Percentiles rank a stretch among this genome's conserved stretches.
These are phyloP conservation scores for Pogonophryne albipinna DNA, from an alignment of 2,797 vertebrate genomes.

Conservation along the genomic window DNA sequence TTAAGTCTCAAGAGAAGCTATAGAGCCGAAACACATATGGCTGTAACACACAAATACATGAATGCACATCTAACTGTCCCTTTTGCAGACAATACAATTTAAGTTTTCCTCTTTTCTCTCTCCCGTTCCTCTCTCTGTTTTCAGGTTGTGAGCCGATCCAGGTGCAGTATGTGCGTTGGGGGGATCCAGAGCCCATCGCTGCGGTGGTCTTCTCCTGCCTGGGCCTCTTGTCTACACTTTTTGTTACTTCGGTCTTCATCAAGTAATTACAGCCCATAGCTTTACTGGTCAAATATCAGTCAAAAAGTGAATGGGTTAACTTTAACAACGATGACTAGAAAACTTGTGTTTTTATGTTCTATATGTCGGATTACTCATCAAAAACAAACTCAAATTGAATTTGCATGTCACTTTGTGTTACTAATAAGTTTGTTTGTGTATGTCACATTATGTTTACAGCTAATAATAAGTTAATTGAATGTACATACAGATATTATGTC, in stretches of 20 bases:
- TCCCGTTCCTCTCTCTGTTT: background rate
- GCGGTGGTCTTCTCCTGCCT: slow-evolving; percentile 97
- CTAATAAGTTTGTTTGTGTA: background rate
- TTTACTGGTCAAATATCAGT: background rate
- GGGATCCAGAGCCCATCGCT: slow-evolving; percentile 98
- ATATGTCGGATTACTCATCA: background rate
- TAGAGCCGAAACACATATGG: background rate
- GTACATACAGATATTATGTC: background rate
- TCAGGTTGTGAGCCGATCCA: slow-evolving; percentile 95
- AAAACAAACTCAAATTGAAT: background rate
- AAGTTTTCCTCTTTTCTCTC: background rate
- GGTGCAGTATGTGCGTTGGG: slow-evolving; percentile 96
- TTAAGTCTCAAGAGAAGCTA: no score
- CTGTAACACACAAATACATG: background rate
- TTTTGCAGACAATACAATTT: background rate
- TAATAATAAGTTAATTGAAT: background rate
- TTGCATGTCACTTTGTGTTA: background rate
- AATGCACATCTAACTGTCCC: background rate
- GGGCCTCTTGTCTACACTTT: slow-evolving; percentile 94
- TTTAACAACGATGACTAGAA: background rate
- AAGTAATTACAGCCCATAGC: slow-evolving; percentile 73
- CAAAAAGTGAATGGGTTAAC: background rate
- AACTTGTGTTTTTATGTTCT: background rate
- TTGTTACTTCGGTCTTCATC: slow-evolving; percentile 95
- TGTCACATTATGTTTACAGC: background rate